Base-by-base conservation (phyloP, 2,113 vertebrate species). In the Elaphurus davidianus region DNA sequence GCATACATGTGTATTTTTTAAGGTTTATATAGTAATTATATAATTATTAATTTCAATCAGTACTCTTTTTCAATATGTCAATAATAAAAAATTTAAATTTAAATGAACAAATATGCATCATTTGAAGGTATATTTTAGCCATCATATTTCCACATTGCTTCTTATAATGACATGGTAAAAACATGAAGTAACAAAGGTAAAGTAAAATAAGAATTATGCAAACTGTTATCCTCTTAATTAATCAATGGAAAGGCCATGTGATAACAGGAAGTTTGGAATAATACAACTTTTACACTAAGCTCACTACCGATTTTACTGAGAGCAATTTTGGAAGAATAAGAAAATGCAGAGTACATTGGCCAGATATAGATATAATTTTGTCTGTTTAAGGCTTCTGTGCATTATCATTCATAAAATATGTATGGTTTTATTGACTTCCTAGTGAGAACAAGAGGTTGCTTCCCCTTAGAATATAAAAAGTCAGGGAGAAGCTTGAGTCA, bases 391-490 rank as follows among this genome's bases (percentile, higher is more conserved):
- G 97, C 98, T 99, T 98, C 98, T 98, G 95, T 98, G 98, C 98
- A 99, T 98, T 99, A 98, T 98, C 95, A 50, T 98, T 98, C 98
- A 99, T 98, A 98, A 99, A 99, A 99, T 98, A 99, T 99, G 97
- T 91, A 99, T 99, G 96, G 62, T 43, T 89, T 98, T 98, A 99
- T 99, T 94, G 98, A 98, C 98, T 98, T 94, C 55, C 93, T 91
- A 97, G 95, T 96, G 98, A 98, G 97, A 98, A 98, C 93, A 98
- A 98, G 98, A 98, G 96, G 96, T 90, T 97, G 94, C 93, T 98
- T 97, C 94, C 98, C 97, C 98, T 97, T 59, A 98, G 96, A 98
- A 98, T 94, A 14, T 2, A 97, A 98, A 97, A 98, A 93, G 94
- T 94, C 92, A 94, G 97, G 87, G 97, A 91, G 95, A 98, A 98